A percentile compares a stretch with the other conserved stretches of the same genome.
Conservation (phyloP, 2,797 vertebrate genomes). For the Muraenolepis orangiensis region DNA sequence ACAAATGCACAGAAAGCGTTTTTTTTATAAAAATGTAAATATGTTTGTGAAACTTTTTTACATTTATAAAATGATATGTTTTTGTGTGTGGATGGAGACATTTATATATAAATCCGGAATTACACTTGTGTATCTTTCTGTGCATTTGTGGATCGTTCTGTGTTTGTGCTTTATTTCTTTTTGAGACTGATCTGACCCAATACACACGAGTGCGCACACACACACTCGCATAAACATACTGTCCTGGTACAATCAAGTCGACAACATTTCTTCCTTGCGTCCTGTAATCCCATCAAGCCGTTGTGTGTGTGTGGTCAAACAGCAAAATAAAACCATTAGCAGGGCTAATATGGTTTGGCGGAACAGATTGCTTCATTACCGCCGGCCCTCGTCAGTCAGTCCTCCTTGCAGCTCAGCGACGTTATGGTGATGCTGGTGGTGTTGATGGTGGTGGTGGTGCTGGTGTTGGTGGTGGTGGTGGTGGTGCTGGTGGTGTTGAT, state of each 20-base stretch:
- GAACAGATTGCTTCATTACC: conserved; percentile 59
- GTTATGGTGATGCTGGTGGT: conserved; percentile 24
- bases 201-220: conserved; percentile 10
- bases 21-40: too few species aligned
- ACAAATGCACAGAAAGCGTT: too few species aligned
- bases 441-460: background rate
- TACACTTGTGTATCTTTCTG: too few species aligned
- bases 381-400: conserved; percentile 48
- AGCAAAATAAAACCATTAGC: conserved; percentile 4
- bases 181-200: too few species aligned
- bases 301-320: background rate
- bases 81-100: too few species aligned
- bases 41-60: too few species aligned
- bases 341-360: conserved; percentile 40
- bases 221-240: conserved; percentile 2
- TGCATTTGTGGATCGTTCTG: too few species aligned
- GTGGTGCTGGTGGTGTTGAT: too few species aligned
- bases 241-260: background rate
- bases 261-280: background rate
- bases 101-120: too few species aligned
- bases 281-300: background rate
- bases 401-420: conserved; percentile 47
- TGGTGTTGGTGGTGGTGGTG: background rate
- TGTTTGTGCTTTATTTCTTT: too few species aligned
- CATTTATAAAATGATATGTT: too few species aligned